Evolutionary conservation across 2,797 vertebrate species (phyloP), one percentile per base, ranked within the genome.

Genomic region (Kryptopterus vitreolus): DNA sequence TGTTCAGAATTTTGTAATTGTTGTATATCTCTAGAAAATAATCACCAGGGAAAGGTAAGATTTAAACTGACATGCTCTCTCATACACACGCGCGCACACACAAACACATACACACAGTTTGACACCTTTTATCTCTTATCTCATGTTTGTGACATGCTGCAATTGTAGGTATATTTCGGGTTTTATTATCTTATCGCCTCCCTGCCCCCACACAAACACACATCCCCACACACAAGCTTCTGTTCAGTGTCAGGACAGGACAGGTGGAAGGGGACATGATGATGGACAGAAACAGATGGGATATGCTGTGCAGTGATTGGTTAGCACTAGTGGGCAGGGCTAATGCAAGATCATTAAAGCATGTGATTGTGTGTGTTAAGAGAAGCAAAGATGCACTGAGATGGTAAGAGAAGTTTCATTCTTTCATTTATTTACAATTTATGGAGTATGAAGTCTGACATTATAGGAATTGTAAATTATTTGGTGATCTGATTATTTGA

Each of bases 231-330:
- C 55, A 24, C 55, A 58, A 20, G 20, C 26, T 38, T 83, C 58
- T 69, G 82, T 55, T 81, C 22, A 81, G 78, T 53, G 70, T 77
- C 52, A 22, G 52, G 69, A 55, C 46, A 63, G 83, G 74, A 81
- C 63, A n/a, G 53, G 78, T 1, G 78, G 46, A 33, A 29, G 77
- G 69, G 50, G 33, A 24, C 15, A 53, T 55, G 76, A 73, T 92
- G 88, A 95, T 83, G 91, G 92, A 92, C 90, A 88, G 85, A 78
- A 89, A 86, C 91, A 93, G 87, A 90, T 91, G 90, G 68, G 74
- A 15, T 66, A 81, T 85, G 74, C 69, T 84, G 85, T 73, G 82
- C 80, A 89, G 76, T 85, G 90, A 94, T 94, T 94, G 93, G 93
- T 88, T 78, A 89, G 86, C 89, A 89, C 82, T 88, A 90, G 85